Evolutionary conservation across 1,140 invertebrate genomes (phyloP), one percentile per base, ranked within the genome.

Genomic region (Grapholita molesta): DNA sequence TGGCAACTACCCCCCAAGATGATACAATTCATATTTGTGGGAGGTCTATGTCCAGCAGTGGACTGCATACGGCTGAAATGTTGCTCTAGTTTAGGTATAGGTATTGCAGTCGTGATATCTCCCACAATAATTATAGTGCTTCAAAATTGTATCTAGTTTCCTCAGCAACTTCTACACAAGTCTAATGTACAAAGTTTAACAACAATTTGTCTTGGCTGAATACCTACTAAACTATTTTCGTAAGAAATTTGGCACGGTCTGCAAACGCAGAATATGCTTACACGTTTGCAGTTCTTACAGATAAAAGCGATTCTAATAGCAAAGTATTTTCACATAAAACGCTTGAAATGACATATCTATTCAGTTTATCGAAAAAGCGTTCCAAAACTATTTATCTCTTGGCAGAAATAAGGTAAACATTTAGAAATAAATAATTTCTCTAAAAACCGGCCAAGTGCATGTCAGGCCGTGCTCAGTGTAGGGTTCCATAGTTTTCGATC

Each of bases 111-210:
- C n/a, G n/a, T n/a, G n/a, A n/a, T n/a, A n/a, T n/a, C n/a, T n/a
- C n/a, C n/a, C n/a, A n/a, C n/a, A n/a, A n/a, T n/a, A n/a, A n/a
- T n/a, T n/a, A n/a, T n/a, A n/a, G n/a, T 32, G 70, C 70, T 66
- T 72, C 12, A 11, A 70, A 68, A 61, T 75, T 61, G 71, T 72
- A 68, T 64, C 65, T 64, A 38, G 64, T 52, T 67, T 35, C 33
- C 42, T n/a, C 35, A n/a, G n/a, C 35, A 48, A 18, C 18, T 48
- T 48, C 15, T 21, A 48, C 12, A 42, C 0, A n/a, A 48, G 18
- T 8, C 18, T 48, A 48, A 48, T 48, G 42, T 48, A 48, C 18
- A 48, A 48, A 48, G 42, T 48, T 48, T 48, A 48, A 18, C 42
- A 48, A 18, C 42, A 48, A 48, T 48, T 48, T 57, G 33, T 68